Evolutionary conservation across 2,888 invertebrate species (phyloP).

Genomic region (Hesperia comma): DNA sequence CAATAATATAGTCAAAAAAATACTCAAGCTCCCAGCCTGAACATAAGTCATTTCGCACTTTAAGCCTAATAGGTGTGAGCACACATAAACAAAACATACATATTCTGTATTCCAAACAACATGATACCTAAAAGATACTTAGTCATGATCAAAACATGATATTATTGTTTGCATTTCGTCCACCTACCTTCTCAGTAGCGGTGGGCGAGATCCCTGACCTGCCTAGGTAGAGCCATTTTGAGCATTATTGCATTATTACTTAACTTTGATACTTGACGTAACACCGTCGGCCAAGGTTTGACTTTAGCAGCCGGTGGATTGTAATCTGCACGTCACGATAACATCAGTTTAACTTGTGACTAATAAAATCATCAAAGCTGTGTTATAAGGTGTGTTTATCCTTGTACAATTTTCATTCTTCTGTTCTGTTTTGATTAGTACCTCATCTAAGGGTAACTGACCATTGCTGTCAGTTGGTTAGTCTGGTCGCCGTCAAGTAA

Average conservation of each 20-base stretch:
- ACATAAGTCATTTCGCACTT: too few species aligned
- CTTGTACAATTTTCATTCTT: too few species aligned
- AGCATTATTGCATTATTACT: constrained; percentile 41
- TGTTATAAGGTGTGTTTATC: too few species aligned
- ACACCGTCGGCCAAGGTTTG: constrained; percentile 33
- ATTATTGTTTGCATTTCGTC: not conserved
- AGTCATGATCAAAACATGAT: not conserved
- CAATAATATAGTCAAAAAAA: too few species aligned
- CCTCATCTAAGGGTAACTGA: too few species aligned
- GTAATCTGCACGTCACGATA: constrained; percentile 13
- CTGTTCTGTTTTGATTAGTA: too few species aligned
- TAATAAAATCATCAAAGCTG: constrained; percentile 5
- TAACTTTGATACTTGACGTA: constrained; percentile 39
- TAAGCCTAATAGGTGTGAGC: too few species aligned
- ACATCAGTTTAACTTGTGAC: constrained; percentile 15
- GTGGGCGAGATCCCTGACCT: constrained; percentile 60
- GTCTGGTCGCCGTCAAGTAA: too few species aligned
- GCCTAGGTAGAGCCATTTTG: constrained; percentile 40
- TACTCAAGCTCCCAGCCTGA: too few species aligned
- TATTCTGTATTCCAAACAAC: too few species aligned
- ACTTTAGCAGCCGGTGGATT: constrained; percentile 20
- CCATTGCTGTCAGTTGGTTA: too few species aligned
- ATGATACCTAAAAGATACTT: not conserved
- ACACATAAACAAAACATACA: too few species aligned
- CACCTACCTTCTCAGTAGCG: constrained; percentile 39